These are phyloP conservation scores for Megalops atlanticus DNA, from an alignment of 2,113 vertebrate genomes.

Conservation along the genomic window DNA sequence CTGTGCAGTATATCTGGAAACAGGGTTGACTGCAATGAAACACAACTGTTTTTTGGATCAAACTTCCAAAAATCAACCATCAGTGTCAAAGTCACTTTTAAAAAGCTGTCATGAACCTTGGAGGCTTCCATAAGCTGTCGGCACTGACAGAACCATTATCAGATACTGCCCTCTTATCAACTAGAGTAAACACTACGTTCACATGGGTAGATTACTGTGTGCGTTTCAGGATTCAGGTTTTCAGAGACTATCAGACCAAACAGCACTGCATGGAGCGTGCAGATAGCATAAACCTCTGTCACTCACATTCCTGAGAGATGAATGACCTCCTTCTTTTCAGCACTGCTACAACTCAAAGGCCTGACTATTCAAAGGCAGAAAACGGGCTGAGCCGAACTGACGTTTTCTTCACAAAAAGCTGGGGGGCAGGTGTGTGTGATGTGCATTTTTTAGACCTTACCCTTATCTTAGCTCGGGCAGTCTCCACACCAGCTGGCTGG, in stretches of 20 bases:
- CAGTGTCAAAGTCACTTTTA: too few relatives aligned
- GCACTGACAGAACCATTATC: neutral
- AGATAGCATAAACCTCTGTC: neutral
- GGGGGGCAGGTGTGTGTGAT: too few relatives aligned
- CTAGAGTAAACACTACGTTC: too few relatives aligned
- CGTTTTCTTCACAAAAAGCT: too few relatives aligned
- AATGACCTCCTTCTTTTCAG: neutral
- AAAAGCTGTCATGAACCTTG: neutral
- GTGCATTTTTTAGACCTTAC: constrained; percentile 80
- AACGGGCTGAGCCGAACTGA: too few relatives aligned
- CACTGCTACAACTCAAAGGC: neutral
- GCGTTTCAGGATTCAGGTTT: neutral
- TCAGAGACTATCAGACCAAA: neutral
- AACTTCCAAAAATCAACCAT: too few relatives aligned
- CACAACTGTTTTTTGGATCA: too few relatives aligned
- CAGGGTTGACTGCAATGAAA: too few relatives aligned
- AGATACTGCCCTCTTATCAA: too few relatives aligned
- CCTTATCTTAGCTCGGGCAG: constrained; percentile 93
- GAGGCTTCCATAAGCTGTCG: neutral
- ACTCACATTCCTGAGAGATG: neutral
- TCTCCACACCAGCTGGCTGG: constrained; percentile 93
- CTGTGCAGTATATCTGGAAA: too few relatives aligned
- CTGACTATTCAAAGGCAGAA: neutral
- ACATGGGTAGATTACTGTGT: too few relatives aligned
- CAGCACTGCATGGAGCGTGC: neutral